Base-by-base conservation (phyloP, 2,888 invertebrate species). In the Clitarchus hookeri region DNA sequence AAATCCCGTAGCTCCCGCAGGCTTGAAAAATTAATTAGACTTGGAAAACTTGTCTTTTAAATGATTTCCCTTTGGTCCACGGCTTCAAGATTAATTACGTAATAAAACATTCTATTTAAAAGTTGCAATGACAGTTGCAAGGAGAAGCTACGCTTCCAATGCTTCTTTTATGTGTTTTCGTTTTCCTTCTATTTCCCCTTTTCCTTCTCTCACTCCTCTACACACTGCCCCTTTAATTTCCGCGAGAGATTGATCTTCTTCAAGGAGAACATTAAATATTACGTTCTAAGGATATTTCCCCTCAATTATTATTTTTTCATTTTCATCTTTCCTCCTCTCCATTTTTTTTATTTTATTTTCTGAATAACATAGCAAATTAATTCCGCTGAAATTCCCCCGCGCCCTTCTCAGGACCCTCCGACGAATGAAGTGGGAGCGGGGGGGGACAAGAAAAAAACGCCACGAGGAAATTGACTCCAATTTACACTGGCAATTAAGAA, bases 41-140 rank as follows among this genome's bases (percentile, higher is more conserved):
- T 87, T 87, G 83, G 87, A 86, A 86, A 87, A 87, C 85, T 87
- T 87, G 87, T 87, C 87, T 87, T 87, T 87, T 86, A 87, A 87
- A 87, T 87, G 87, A 87, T 87, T 87, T 87, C 87, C 87, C 86
- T 86, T 83, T 85, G 87, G 86, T 85, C 85, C 87, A 27, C 48
- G 84, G 85, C 85, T 84, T 16, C 84, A 86, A 87, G 87, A 87
- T 87, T 87, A 87, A 87, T 87, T 87, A 87, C 87, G 85, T 87
- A 87, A 87, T 87, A 87, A 87, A 86, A 87, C 87, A 87, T 87
- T 87, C 86, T 86, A 86, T 86, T 87, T 86, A 87, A 65, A 87
- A 87, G 86, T 87, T 87, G 86, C 87, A 87, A 87, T 87, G 87
- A 87, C 87, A 87, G 87, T 86, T 84, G 86, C 44, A 83, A 86